Evolutionary conservation across 2,113 vertebrate species (phyloP).

Genomic region (Hemichromis elongatus): DNA sequence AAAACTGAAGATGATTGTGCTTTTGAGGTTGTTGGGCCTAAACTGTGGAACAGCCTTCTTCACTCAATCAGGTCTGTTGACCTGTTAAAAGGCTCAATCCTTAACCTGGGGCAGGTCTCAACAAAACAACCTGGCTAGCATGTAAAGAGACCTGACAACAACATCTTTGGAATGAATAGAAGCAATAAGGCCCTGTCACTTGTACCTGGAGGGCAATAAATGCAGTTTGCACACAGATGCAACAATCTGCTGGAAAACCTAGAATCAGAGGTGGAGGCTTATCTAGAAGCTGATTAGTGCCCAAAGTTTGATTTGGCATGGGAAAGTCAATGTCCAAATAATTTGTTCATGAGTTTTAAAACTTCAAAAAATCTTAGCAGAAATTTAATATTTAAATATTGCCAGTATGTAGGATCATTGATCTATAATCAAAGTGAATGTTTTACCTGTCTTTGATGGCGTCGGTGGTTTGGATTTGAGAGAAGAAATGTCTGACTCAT

Average conservation of each 20-base stretch:
- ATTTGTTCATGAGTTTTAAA: accelerated
- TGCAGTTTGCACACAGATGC: accelerated
- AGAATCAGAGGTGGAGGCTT: not conserved
- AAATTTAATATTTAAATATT: not conserved
- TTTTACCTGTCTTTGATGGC: constrained; percentile 49
- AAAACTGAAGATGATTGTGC: not conserved
- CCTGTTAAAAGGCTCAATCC: accelerated
- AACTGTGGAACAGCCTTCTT: too few species aligned
- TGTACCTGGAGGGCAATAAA: not conserved
- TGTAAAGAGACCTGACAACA: accelerated
- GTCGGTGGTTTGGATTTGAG: not conserved
- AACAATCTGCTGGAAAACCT: not conserved
- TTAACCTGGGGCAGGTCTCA: not conserved
- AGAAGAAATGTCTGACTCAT: accelerated
- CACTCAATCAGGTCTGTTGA: accelerated
- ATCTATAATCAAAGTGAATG: not conserved
- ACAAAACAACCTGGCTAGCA: not conserved
- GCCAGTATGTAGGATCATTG: not conserved
- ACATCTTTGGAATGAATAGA: not conserved
- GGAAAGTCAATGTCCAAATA: not conserved
- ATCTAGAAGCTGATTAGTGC: too few species aligned
- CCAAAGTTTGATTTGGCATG: too few species aligned
- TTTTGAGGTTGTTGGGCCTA: accelerated
- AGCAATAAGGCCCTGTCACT: accelerated
- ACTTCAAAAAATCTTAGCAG: not conserved